Evolutionary conservation across 2,888 invertebrate genomes (phyloP).

Genomic region (Trimorus sp.): DNA sequence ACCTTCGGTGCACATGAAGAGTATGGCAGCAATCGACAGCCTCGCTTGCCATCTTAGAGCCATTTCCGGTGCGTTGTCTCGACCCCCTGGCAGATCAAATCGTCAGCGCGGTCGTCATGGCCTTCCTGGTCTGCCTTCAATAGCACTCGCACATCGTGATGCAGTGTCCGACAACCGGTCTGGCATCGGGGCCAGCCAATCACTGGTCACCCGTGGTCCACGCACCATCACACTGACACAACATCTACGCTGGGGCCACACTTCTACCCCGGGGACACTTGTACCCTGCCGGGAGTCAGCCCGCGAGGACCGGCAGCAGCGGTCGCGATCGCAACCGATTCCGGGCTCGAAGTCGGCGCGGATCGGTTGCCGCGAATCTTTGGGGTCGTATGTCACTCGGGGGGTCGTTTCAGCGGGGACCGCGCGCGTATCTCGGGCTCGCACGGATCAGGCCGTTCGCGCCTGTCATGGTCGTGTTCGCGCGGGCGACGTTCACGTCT

Average conservation of each 20-base stretch:
- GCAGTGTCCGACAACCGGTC: neutral
- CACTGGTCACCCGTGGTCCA: neutral
- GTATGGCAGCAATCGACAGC: constrained; percentile 80
- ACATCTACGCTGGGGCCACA: neutral
- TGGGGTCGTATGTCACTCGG: too few relatives aligned
- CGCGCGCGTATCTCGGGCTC: constrained; percentile 22
- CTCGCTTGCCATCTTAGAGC: constrained; percentile 81
- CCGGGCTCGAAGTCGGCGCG: neutral
- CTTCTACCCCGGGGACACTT: constrained; percentile 13
- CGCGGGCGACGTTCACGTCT: constrained; percentile 77
- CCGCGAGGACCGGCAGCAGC: too few relatives aligned
- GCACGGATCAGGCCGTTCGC: constrained; percentile 27
- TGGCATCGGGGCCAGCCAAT: constrained; percentile 16
- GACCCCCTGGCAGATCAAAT: constrained; percentile 70
- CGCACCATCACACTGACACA: constrained; percentile 44
- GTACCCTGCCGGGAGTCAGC: too few relatives aligned
- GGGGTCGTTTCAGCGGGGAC: neutral
- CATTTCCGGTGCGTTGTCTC: constrained; percentile 76
- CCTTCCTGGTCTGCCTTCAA: constrained; percentile 18
- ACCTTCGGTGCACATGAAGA: constrained; percentile 81
- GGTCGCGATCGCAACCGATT: too few relatives aligned
- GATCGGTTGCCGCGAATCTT: too few relatives aligned
- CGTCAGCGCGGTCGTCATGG: constrained; percentile 69
- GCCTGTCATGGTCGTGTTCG: constrained; percentile 69
- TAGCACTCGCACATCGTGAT: constrained; percentile 31